Evolutionary conservation across 2,888 invertebrate species (phyloP).

Genomic region (Pseudoips prasinana): DNA sequence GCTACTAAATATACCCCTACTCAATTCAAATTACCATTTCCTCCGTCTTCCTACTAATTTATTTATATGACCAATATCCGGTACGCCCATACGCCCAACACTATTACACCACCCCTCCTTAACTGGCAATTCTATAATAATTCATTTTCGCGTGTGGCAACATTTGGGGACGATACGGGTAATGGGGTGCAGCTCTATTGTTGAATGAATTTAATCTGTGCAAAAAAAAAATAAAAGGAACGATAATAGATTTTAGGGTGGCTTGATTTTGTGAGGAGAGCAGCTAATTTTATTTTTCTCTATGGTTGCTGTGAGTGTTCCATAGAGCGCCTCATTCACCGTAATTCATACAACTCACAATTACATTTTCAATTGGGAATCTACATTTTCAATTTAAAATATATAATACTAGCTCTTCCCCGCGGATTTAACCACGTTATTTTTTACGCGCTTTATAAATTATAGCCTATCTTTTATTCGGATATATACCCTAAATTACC

Average conservation of each 20-base stretch:
- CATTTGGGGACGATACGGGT: constrained; percentile 36
- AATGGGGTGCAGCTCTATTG: constrained; percentile 43
- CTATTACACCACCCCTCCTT: constrained; percentile 24
- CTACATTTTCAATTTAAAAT: no score
- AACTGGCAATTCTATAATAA: constrained; percentile 33
- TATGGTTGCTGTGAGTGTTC: no score
- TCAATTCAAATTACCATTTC: constrained; percentile 17
- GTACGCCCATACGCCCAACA: constrained; percentile 30
- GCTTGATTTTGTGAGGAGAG: not conserved
- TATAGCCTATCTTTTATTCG: no score
- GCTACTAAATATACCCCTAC: not conserved
- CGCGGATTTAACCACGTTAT: no score
- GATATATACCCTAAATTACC: no score
- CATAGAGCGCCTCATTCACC: no score
- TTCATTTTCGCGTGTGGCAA: constrained; percentile 37
- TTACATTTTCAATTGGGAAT: no score
- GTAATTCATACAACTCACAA: no score
- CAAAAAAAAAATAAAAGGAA: constrained; percentile 14
- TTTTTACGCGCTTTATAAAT: no score
- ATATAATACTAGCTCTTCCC: no score
- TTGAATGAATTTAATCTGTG: constrained; percentile 41
- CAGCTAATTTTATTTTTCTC: no score
- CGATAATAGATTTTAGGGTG: constrained; percentile 9
- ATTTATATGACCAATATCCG: constrained; percentile 34
- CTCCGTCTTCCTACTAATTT: constrained; percentile 25